phyloP scores from a whole-genome alignment of 2,797 vertebrate species.

The Bovichtus diacanthus region DNA sequence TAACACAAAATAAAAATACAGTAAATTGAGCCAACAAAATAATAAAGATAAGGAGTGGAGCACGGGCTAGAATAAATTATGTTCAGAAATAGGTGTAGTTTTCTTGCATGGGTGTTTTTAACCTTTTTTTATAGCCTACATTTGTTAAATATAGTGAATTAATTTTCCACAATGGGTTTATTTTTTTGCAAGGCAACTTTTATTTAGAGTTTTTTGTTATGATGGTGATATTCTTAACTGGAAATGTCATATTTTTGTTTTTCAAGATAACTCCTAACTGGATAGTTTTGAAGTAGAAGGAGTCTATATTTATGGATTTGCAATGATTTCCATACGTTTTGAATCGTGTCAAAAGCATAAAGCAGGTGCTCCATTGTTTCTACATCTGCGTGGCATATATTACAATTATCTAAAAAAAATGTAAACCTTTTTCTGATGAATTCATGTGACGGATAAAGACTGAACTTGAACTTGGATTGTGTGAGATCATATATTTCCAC shows the following conservation, averaged over 20 bases:
- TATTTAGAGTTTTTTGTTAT: no score
- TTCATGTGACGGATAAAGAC: not conserved
- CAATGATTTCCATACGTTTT: not conserved
- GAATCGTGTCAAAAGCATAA: not conserved
- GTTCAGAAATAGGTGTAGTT: no score
- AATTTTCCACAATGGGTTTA: no score
- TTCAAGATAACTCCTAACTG: not conserved
- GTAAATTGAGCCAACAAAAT: no score
- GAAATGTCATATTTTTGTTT: not conserved
- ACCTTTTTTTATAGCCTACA: no score
- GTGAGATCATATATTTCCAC: not conserved
- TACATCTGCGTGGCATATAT: not conserved
- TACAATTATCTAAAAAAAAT: not conserved
- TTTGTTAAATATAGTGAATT: no score
- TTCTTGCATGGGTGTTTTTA: no score
- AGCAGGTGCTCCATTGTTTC: not conserved
- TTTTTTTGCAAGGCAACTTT: no score
- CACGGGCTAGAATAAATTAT: no score
- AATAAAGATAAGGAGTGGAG: no score
- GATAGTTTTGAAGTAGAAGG: not conserved
- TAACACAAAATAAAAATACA: no score
- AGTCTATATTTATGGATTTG: not conserved
- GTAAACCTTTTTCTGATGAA: not conserved
- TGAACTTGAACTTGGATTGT: no score
- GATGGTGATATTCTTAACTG: not conserved